Conservation (phyloP, 2,797 vertebrate species). For the Channa striata region DNA sequence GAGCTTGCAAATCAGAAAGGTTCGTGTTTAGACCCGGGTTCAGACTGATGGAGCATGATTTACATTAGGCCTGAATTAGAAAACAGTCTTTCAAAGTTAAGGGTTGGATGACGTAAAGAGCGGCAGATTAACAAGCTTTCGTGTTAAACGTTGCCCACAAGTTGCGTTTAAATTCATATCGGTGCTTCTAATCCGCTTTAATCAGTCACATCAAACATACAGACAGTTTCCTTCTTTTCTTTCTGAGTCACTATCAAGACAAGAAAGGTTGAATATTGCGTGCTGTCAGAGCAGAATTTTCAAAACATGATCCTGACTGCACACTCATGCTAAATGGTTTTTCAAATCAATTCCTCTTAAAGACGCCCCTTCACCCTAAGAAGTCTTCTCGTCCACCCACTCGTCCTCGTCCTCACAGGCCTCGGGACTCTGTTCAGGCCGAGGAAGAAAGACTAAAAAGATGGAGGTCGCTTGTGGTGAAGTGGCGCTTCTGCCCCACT, state of each 20-base stretch:
- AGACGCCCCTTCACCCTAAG: background rate
- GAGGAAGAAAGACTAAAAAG: constrained; percentile 15
- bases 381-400: constrained; percentile 7
- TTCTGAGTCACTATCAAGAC: constrained; percentile 4
- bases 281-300: background rate
- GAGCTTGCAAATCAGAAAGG: background rate
- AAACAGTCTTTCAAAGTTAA: background rate
- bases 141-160: background rate
- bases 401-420: background rate
- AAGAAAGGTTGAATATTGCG: constrained; percentile 3
- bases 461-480: constrained; percentile 36
- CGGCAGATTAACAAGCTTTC: background rate
- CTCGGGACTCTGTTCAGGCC: background rate
- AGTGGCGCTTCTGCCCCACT: constrained; percentile 49
- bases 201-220: background rate
- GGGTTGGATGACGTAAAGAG: background rate
- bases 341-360: constrained; percentile 24
- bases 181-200: background rate
- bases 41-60: background rate
- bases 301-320: constrained; percentile 18
- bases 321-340: constrained; percentile 1
- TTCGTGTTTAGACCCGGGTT: background rate
- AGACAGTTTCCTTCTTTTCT: constrained; percentile 10
- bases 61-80: background rate
- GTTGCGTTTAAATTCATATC: constrained; percentile 1